Conservation (phyloP, 2,888 invertebrate genomes). For the Tethea ocularis region DNA sequence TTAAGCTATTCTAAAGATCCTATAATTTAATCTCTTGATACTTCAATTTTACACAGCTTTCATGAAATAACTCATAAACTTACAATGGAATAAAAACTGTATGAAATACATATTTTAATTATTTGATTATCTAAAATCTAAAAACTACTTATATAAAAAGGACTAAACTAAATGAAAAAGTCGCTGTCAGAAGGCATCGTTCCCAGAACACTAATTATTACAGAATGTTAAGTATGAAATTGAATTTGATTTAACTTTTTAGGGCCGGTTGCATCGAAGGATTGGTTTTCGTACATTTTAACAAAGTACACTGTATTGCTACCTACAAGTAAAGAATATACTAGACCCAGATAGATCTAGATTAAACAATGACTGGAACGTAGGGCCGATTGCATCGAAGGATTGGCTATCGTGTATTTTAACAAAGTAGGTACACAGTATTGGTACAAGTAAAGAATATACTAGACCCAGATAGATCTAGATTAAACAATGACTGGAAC, state of each 20-base stretch:
- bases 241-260: too few species aligned
- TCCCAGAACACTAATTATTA: too few species aligned
- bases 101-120: too few species aligned
- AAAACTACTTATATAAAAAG: too few species aligned
- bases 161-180: too few species aligned
- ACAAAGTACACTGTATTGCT: not conserved
- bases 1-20: not conserved
- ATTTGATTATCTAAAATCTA: too few species aligned
- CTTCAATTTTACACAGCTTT: not conserved
- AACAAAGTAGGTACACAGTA: not conserved
- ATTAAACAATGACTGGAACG: conserved; percentile 20
- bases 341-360: not conserved
- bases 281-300: not conserved
- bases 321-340: not conserved
- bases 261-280: too few species aligned
- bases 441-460: not conserved
- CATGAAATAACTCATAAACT: too few species aligned
- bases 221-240: too few species aligned
- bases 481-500: conserved; percentile 18
- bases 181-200: too few species aligned
- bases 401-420: not conserved
- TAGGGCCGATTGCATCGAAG: too few species aligned
- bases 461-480: not conserved
- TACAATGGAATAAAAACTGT: too few species aligned
- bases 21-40: not conserved